Percentiles rank a stretch among this genome's conserved stretches.
phyloP scores from a whole-genome alignment of 1,140 invertebrate species.

The Bilobella aurantiaca region DNA sequence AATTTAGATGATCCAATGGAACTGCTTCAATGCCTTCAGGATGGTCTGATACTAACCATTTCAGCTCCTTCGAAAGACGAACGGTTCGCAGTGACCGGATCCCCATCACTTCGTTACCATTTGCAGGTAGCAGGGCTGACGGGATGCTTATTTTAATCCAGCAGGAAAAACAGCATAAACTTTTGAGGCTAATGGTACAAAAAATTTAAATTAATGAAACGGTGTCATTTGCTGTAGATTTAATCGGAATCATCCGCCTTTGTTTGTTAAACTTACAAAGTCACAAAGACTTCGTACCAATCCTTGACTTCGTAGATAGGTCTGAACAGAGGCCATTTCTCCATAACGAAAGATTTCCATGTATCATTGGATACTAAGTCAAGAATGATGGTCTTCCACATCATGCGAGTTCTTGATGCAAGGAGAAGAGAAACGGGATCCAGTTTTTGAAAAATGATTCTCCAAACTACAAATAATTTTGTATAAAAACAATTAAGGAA shows the following conservation, averaged over 20 bases:
- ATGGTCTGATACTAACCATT: constrained; percentile 65
- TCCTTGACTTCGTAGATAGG: constrained; percentile 54
- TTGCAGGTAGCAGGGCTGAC: constrained; percentile 1
- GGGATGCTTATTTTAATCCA: constrained; percentile 41
- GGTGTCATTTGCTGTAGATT: no score
- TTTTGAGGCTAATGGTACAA: constrained; percentile 53
- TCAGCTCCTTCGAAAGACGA: constrained; percentile 60
- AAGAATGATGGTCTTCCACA: constrained; percentile 68
- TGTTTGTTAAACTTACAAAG: constrained; percentile 43
- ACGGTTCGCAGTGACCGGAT: constrained; percentile 15
- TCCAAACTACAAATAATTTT: constrained; percentile 54
- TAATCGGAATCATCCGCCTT: no score
- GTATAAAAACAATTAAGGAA: neutral
- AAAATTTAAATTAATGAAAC: no score
- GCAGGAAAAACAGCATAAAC: constrained; percentile 73
- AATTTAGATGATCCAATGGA: constrained; percentile 66
- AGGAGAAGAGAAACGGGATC: constrained; percentile 84
- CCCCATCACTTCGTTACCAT: neutral
- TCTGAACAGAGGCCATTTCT: constrained; percentile 69
- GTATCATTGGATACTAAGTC: constrained; percentile 60
- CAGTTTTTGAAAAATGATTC: constrained; percentile 75
- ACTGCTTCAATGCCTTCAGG: constrained; percentile 80
- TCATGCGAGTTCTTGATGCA: constrained; percentile 69
- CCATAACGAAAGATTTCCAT: constrained; percentile 59
- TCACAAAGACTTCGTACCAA: constrained; percentile 63